phyloP scores from a whole-genome alignment of 2,113 vertebrate species.

The Aptenodytes forsteri region DNA sequence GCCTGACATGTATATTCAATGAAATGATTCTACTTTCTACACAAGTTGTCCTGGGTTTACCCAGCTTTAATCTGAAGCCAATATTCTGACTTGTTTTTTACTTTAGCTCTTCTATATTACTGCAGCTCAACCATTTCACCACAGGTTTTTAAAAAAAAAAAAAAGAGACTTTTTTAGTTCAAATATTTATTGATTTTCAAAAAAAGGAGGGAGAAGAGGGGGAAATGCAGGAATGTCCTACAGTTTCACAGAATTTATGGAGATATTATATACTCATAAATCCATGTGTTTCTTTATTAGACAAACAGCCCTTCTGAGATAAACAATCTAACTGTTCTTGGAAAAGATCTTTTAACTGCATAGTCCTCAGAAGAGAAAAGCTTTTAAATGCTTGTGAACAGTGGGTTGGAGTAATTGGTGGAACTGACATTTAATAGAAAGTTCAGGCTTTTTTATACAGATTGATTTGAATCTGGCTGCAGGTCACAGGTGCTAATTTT shows the following conservation, averaged over 20 bases:
- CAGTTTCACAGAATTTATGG: background rate
- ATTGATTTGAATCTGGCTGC: background rate
- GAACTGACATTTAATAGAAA: background rate
- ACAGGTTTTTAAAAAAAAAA: background rate
- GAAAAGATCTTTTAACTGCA: background rate
- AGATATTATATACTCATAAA: background rate
- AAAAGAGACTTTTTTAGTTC: background rate
- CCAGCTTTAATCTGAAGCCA: conserved; percentile 37
- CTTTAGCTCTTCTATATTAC: background rate
- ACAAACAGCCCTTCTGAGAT: background rate
- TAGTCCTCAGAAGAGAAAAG: background rate
- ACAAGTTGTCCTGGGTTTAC: background rate
- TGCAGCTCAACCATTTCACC: background rate
- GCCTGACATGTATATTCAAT: background rate
- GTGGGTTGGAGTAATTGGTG: background rate
- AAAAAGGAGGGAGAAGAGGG: background rate
- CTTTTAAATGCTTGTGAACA: background rate
- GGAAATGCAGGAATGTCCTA: background rate
- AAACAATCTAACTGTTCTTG: background rate
- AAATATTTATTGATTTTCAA: background rate
- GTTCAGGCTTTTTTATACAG: background rate
- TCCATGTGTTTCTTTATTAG: background rate
- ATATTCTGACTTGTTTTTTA: background rate
- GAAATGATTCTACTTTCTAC: background rate
- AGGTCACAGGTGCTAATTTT: background rate